These are phyloP conservation scores for Acanthacorydalis orientalis DNA, from an alignment of 2,888 invertebrate genomes.

Conservation along the genomic window DNA sequence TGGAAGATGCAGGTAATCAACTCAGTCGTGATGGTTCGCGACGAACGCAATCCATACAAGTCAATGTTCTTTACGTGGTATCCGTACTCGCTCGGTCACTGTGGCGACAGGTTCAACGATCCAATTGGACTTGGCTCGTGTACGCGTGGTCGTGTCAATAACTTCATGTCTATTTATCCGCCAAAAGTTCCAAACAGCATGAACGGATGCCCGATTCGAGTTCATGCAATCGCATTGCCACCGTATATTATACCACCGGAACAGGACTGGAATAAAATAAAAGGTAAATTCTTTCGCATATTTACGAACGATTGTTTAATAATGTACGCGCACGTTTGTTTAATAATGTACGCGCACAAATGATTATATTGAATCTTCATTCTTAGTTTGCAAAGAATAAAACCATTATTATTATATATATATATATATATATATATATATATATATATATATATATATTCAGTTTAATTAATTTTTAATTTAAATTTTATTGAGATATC, in stretches of 20 bases:
- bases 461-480: too few species aligned
- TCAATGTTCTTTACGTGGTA: constrained; percentile 1
- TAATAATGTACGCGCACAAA: too few species aligned
- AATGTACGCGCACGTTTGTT: too few species aligned
- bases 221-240: background rate
- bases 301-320: too few species aligned
- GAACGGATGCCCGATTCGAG: constrained; percentile 1
- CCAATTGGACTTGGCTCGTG: background rate
- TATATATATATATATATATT: too few species aligned
- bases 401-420: too few species aligned
- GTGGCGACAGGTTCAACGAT: background rate
- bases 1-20: constrained; percentile 1
- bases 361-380: too few species aligned
- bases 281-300: too few species aligned
- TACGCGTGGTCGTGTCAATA: background rate
- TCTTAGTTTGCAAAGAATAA: too few species aligned
- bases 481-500: too few species aligned
- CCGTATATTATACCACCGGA: background rate
- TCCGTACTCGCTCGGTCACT: constrained; percentile 2
- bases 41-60: background rate
- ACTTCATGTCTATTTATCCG: background rate
- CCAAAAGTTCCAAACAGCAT: constrained; percentile 1
- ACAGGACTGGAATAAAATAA: background rate
- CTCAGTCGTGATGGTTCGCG: background rate
- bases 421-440: too few species aligned